Evolutionary conservation across 2,888 invertebrate genomes (phyloP).

Genomic region (Pterostichus niger): DNA sequence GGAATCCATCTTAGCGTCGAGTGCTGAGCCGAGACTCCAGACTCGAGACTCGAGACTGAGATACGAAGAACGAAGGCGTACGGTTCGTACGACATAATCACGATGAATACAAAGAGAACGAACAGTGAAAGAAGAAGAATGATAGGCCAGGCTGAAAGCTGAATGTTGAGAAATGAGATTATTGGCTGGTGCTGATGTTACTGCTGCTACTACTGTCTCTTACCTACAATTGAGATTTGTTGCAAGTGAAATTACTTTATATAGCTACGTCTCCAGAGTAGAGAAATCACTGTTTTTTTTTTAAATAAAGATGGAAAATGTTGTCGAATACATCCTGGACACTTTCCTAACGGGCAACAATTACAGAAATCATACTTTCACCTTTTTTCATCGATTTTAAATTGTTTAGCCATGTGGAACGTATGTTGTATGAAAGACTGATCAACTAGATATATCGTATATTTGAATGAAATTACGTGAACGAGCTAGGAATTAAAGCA

Average conservation of each 20-base stretch:
- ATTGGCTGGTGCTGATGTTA: slow-evolving; percentile 17
- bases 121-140: slow-evolving; percentile 21
- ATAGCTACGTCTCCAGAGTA: not conserved
- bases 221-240: slow-evolving; percentile 47
- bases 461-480: no score
- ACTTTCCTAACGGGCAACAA: no score
- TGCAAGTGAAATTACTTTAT: slow-evolving; percentile 44
- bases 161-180: slow-evolving; percentile 37
- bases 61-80: slow-evolving; percentile 1
- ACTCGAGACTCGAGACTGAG: not conserved
- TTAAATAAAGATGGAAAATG: slow-evolving; percentile 10
- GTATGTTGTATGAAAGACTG: no score
- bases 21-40: not conserved
- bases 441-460: no score
- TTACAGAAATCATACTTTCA: no score
- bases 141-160: slow-evolving; percentile 19
- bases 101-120: slow-evolving; percentile 40
- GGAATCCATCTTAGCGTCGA: slow-evolving; percentile 58
- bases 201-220: not conserved
- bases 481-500: no score
- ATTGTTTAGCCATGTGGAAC: no score
- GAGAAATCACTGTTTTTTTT: slow-evolving; percentile 27
- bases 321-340: no score
- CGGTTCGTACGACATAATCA: slow-evolving; percentile 32
- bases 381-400: no score